phyloP scores from a whole-genome alignment of 2,113 vertebrate genomes.

The Lycaon pictus region DNA sequence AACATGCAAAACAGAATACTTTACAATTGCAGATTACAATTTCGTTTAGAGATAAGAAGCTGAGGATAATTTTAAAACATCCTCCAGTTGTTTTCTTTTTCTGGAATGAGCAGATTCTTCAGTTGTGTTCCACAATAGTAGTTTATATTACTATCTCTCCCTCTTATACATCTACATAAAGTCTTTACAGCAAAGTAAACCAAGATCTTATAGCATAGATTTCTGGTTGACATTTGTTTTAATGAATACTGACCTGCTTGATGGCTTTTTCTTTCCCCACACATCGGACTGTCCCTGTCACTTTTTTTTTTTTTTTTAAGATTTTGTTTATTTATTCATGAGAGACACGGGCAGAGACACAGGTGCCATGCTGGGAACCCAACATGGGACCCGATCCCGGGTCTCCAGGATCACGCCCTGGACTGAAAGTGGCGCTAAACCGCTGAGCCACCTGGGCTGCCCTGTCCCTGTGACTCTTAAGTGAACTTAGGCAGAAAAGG shows the following conservation, averaged over 20 bases:
- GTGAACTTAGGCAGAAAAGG: background rate
- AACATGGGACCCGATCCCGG: too few relatives aligned
- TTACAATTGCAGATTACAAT: background rate
- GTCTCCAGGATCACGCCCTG: too few relatives aligned
- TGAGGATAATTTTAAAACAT: slow-evolving; percentile 52
- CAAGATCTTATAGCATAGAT: background rate
- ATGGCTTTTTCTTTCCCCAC: background rate
- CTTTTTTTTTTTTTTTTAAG: background rate
- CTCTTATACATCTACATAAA: background rate
- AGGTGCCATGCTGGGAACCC: too few relatives aligned
- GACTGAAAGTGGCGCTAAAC: too few relatives aligned
- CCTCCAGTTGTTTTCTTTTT: background rate
- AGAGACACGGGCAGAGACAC: too few relatives aligned
- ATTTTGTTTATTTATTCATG: too few relatives aligned
- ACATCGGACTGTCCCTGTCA: background rate
- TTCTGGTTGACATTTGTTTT: slow-evolving; percentile 31
- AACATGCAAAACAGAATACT: slow-evolving; percentile 37
- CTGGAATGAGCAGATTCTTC: background rate
- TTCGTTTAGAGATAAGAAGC: slow-evolving; percentile 38
- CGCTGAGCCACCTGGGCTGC: too few relatives aligned
- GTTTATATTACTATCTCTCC: background rate
- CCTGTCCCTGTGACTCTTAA: background rate
- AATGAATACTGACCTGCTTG: background rate
- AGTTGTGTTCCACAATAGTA: background rate
- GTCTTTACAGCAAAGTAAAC: background rate